Percentiles rank a stretch among this genome's conserved stretches.
phyloP scores from a whole-genome alignment of 2,888 invertebrate genomes.

The Thumatha senex region DNA sequence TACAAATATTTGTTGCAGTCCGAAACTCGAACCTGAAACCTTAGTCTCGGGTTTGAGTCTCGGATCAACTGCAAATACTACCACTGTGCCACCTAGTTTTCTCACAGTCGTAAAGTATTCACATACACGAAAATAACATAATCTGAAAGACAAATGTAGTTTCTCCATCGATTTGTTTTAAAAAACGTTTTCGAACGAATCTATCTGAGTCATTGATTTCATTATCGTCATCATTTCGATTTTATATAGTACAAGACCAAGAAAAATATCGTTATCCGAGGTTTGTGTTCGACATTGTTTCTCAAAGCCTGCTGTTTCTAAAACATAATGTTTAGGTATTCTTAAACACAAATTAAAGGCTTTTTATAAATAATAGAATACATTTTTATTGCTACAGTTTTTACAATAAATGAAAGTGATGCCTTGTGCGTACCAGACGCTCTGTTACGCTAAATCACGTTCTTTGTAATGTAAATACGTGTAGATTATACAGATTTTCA shows the following conservation, averaged over 20 bases:
- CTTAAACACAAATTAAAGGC: conserved; percentile 46
- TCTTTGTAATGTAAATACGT: conserved; percentile 78
- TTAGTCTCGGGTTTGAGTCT: too few relatives aligned
- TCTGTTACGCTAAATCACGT: conserved; percentile 70
- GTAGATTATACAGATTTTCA: conserved; percentile 73
- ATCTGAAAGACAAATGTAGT: conserved; percentile 27
- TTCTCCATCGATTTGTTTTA: conserved; percentile 49
- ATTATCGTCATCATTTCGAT: conserved; percentile 70
- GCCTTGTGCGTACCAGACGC: conserved; percentile 51
- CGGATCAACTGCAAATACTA: too few relatives aligned
- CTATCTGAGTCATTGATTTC: conserved; percentile 64
- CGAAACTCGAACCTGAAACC: too few relatives aligned
- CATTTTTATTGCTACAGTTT: conserved; percentile 46
- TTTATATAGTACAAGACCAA: conserved; percentile 55
- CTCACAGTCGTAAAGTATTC: too few relatives aligned
- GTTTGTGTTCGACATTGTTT: conserved; percentile 65
- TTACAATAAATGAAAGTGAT: conserved; percentile 73
- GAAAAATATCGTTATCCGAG: conserved; percentile 69
- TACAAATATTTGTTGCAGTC: too few relatives aligned
- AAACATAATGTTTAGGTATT: conserved; percentile 60
- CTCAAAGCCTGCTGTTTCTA: conserved; percentile 65
- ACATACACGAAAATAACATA: too few relatives aligned
- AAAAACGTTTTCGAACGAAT: too few relatives aligned
- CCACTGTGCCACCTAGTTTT: too few relatives aligned
- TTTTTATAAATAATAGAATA: conserved; percentile 52